Conservation (phyloP, 2,113 vertebrate species). For the Baryphthengus martii region DNA sequence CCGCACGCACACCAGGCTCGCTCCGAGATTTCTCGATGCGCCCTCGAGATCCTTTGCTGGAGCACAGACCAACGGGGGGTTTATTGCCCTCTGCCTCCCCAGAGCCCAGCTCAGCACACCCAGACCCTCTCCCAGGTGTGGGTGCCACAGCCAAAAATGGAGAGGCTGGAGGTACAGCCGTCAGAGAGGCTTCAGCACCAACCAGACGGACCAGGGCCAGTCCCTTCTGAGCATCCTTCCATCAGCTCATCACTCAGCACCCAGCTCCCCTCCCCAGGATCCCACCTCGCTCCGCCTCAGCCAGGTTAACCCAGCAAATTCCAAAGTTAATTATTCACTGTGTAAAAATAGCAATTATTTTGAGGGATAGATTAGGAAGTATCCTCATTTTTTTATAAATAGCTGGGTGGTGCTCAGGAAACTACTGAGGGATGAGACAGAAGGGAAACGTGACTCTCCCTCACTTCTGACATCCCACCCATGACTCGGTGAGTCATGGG, state of each 20-base stretch:
- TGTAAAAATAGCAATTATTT: neutral
- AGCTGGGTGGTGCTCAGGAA: constrained; percentile 59
- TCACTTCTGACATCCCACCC: neutral
- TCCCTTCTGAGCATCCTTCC: neutral
- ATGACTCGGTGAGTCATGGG: neutral
- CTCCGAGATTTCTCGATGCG: accelerated
- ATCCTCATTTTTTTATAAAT: constrained; percentile 8
- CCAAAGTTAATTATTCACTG: neutral
- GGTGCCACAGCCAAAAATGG: neutral
- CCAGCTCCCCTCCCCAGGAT: neutral
- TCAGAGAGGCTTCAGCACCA: neutral
- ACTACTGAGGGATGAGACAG: neutral
- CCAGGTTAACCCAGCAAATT: neutral
- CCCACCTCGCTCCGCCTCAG: neutral
- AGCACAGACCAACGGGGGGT: neutral
- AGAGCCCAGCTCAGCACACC: neutral
- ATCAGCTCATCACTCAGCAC: accelerated
- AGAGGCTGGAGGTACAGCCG: neutral
- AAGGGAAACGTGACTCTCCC: constrained; percentile 13
- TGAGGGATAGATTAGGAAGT: neutral
- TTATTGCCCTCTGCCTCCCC: neutral
- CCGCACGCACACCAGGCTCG: accelerated
- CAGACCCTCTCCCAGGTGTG: accelerated
- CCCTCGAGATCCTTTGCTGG: neutral
- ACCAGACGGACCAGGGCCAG: accelerated